Evolutionary conservation across 2,113 vertebrate species (phyloP).

Genomic region (Limnothrissa miodon): DNA sequence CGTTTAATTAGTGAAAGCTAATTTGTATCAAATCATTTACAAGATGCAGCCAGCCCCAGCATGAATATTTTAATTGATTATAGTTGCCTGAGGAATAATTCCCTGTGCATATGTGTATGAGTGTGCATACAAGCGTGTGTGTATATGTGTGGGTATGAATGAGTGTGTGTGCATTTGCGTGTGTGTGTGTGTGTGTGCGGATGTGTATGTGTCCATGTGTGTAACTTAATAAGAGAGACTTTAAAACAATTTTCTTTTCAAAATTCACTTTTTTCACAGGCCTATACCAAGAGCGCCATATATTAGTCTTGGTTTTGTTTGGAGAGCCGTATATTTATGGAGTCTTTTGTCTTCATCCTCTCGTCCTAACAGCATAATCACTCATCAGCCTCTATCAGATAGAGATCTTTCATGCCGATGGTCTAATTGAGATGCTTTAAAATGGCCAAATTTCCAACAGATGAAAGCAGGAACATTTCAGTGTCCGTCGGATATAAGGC

Average conservation of each 20-base stretch:
- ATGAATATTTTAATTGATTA: constrained; percentile 74
- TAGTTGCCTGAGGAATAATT: constrained; percentile 64
- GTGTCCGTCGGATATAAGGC: not conserved
- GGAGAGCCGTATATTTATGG: not conserved
- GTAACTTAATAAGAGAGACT: not conserved
- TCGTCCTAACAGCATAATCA: not conserved
- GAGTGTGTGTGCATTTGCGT: constrained; percentile 21
- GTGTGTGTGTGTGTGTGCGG: constrained; percentile 32
- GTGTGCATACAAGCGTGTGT: constrained; percentile 18
- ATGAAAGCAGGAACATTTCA: not conserved
- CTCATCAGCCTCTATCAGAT: not conserved
- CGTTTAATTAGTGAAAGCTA: constrained; percentile 74
- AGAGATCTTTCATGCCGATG: not conserved
- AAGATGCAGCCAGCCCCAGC: constrained; percentile 69
- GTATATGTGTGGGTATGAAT: constrained; percentile 34
- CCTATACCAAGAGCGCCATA: not conserved
- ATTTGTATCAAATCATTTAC: constrained; percentile 76
- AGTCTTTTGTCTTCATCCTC: not conserved
- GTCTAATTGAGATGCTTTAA: not conserved
- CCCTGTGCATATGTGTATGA: not conserved
- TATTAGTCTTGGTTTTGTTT: not conserved
- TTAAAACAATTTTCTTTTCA: not conserved
- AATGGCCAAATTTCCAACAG: not conserved
- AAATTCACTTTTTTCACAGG: not conserved
- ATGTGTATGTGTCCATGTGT: constrained; percentile 9